Evolutionary conservation across 1,140 invertebrate genomes (phyloP).

Genomic region (Trichomalopsis sarcophagae): DNA sequence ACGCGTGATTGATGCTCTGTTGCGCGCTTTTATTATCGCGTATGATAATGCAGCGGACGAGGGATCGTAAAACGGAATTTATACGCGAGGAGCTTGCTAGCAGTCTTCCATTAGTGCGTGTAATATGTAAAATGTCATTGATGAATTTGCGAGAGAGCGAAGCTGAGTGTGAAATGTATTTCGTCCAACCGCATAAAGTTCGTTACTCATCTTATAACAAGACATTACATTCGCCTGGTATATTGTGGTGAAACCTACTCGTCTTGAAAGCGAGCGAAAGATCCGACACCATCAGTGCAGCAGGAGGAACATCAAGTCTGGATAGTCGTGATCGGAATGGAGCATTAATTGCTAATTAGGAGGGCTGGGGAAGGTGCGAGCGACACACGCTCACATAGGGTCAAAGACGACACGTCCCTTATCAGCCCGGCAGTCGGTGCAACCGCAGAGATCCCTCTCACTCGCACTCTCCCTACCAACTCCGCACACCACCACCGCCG

Average conservation of each 20-base stretch:
- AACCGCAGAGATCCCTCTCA: neutral
- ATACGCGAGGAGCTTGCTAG: neutral
- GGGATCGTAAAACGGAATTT: neutral
- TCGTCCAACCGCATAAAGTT: too few relatives aligned
- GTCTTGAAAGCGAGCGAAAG: too few relatives aligned
- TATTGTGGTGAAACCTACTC: too few relatives aligned
- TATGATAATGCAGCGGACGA: neutral
- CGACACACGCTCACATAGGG: neutral
- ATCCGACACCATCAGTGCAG: too few relatives aligned
- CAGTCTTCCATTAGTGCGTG: neutral
- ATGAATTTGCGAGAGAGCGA: too few relatives aligned
- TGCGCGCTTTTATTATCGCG: neutral
- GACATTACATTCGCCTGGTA: neutral
- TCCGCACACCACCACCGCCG: neutral
- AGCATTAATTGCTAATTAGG: conserved; percentile 17
- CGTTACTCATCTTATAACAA: neutral
- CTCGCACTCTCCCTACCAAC: neutral
- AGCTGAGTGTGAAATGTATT: too few relatives aligned
- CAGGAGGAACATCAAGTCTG: neutral
- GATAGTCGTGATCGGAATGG: conserved; percentile 1
- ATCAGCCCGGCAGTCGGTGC: neutral
- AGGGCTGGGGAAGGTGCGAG: neutral
- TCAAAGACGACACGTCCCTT: conserved; percentile 27
- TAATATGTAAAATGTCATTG: too few relatives aligned
- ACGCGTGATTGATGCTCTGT: neutral